A percentile compares a stretch with the other conserved stretches of the same genome.
Conservation (phyloP, 2,113 vertebrate genomes). For the Podarcis muralis region DNA sequence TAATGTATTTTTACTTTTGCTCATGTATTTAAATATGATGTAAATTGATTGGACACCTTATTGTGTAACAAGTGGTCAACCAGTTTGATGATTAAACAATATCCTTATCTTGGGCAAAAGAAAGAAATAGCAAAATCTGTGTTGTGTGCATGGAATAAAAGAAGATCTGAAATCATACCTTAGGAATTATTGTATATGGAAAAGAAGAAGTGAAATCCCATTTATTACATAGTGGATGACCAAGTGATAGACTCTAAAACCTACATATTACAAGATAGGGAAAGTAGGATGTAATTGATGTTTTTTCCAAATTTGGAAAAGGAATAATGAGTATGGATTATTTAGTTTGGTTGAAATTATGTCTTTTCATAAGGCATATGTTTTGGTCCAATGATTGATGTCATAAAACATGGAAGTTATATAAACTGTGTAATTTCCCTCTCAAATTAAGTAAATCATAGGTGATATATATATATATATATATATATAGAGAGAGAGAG, state of each 20-base stretch:
- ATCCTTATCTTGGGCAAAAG: not conserved
- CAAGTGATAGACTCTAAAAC: not conserved
- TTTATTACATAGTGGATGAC: not conserved
- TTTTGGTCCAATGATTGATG: not conserved
- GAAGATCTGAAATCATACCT: not conserved
- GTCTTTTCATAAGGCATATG: not conserved
- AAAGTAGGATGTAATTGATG: not conserved
- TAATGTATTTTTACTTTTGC: no score
- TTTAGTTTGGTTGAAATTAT: not conserved
- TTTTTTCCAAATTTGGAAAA: not conserved
- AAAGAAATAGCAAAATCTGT: not conserved
- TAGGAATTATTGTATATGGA: not conserved
- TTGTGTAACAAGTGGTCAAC: no score
- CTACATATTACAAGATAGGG: not conserved
- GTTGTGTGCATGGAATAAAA: not conserved
- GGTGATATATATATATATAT: not conserved
- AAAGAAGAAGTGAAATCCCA: not conserved
- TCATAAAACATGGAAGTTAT: not conserved
- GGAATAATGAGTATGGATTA: not conserved
- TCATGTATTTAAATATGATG: no score
- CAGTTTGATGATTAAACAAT: no score
- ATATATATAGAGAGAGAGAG: not conserved
- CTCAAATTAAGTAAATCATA: not conserved
- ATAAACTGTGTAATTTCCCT: not conserved
- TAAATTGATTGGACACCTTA: no score